Percentiles rank a stretch among this genome's conserved stretches.
These are phyloP conservation scores for Stomatorhinus walkeri DNA, from an alignment of 2,797 vertebrate species.

Conservation along the genomic window DNA sequence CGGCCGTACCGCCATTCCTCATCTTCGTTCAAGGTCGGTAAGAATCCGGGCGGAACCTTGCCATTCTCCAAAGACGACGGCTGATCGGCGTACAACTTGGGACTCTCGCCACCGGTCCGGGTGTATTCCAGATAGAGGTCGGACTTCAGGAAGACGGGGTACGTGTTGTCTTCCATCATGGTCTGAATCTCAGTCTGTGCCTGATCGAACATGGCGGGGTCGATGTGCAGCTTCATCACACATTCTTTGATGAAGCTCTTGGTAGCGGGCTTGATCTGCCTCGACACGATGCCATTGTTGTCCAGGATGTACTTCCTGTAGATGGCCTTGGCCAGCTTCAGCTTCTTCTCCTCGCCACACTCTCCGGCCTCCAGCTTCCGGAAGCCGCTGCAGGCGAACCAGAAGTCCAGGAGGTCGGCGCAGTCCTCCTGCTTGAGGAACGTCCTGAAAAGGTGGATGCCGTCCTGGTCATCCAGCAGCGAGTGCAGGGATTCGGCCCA, in stretches of 20 bases:
- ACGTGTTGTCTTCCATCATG: slow-evolving; percentile 88
- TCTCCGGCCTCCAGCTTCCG: slow-evolving; percentile 67
- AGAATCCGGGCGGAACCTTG: slow-evolving; percentile 70
- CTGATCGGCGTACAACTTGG: slow-evolving; percentile 75
- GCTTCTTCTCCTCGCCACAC: slow-evolving; percentile 71
- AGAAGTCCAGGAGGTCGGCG: slow-evolving; percentile 88
- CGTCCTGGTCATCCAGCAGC: slow-evolving; percentile 88
- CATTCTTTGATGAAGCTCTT: slow-evolving; percentile 89
- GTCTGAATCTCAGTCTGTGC: slow-evolving; percentile 90
- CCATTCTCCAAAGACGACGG: slow-evolving; percentile 68
- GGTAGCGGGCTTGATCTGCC: slow-evolving; percentile 82
- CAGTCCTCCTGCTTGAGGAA: slow-evolving; percentile 87
- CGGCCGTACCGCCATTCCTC: slow-evolving; percentile 83
- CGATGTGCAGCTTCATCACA: slow-evolving; percentile 77
- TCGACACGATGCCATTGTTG: slow-evolving; percentile 76
- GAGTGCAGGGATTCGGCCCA: slow-evolving; percentile 92
- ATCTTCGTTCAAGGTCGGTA: slow-evolving; percentile 83
- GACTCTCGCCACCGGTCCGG: slow-evolving; percentile 79
- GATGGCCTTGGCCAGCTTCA: slow-evolving; percentile 89
- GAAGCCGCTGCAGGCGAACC: slow-evolving; percentile 95
- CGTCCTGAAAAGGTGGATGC: slow-evolving; percentile 82
- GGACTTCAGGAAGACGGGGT: slow-evolving; percentile 90
- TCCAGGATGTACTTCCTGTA: slow-evolving; percentile 92
- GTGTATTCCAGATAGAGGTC: slow-evolving; percentile 91
- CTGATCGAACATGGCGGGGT: slow-evolving; percentile 89